phyloP scores from a whole-genome alignment of 30 jellyfish, hydroid and myxozoan genomes.

The Hydra vulgaris region DNA sequence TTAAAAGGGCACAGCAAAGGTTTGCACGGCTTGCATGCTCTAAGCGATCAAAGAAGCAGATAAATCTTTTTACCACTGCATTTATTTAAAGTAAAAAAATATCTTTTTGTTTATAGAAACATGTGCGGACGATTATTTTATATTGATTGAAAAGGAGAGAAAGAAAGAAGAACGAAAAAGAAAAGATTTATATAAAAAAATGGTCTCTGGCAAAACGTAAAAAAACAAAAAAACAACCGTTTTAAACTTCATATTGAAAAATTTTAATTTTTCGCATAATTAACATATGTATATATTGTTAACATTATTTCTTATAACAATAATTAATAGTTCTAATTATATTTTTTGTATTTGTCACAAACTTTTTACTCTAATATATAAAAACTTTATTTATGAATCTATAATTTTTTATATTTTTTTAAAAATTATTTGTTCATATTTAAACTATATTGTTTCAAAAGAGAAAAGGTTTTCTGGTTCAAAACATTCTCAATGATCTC shows the following conservation, averaged over 20 bases:
- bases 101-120: constrained; percentile 22
- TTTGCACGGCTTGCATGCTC: no score
- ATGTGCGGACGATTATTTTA: constrained; percentile 37
- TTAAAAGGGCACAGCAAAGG: no score
- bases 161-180: constrained; percentile 14
- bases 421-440: constrained; percentile 25
- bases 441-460: constrained; percentile 26
- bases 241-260: background rate
- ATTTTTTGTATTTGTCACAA: no score
- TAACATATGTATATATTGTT: background rate
- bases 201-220: constrained; percentile 13
- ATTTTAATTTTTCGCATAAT: background rate
- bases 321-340: no score
- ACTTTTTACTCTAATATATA: background rate
- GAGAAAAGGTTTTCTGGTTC: constrained; percentile 51
- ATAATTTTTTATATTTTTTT: no score
- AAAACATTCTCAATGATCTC: constrained; percentile 44
- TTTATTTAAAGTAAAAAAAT: no score
- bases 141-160: constrained; percentile 25
- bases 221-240: background rate
- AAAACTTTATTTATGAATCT: background rate
- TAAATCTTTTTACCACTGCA: no score
- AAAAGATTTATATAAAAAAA: constrained; percentile 44
- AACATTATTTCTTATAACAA: no score
- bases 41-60: no score